Base-by-base conservation (phyloP, 2,888 invertebrate species). In the Baronia brevicornis region DNA sequence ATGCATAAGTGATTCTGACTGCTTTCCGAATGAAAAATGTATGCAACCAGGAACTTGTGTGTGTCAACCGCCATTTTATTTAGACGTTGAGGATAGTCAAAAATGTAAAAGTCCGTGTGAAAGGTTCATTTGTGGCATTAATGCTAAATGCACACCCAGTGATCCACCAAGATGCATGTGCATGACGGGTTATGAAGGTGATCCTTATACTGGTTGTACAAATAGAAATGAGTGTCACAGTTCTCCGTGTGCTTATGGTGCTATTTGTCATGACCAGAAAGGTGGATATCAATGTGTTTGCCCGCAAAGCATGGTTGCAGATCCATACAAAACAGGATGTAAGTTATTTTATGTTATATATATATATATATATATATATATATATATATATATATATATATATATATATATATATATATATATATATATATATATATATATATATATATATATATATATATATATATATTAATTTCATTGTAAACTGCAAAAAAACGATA, bases 91-190 rank as follows among this genome's bases (percentile, higher is more conserved):
- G 9, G 94, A 95, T 58, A 90, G 90, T 17, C 93, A 94, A 62
- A 91, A 91, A 62, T 96, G 96, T 64, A 95, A 95, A 77, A 96
- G 93, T 82, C 96, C 96, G 4, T 96, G 96, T 64, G 95, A 96
- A 68, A 87, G 95, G 39, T 95, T 92, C 64, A 90, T 91, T 4
- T 96, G 96, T 53, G 96, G 96, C 15, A 91, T 95, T 27, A 95
- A 96, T 61, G 92, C 95, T 2, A 93, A 93, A 72, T 96, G 96
- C 63, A 93, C 93, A 1, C 93, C 95, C 0, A 92, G 91, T 38
- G 94, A 95, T 73, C 95, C 95, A 4, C 95, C 96, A 1, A 90
- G 89, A 54, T 96, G 96, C 62, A 90, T 93, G 88, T 96, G 96
- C 65, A 90, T 91, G 70, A 86, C 90, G 9, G 96, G 96, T 6